Base-by-base conservation (phyloP, 2,113 vertebrate species). In the Clarias macrocephalus region DNA sequence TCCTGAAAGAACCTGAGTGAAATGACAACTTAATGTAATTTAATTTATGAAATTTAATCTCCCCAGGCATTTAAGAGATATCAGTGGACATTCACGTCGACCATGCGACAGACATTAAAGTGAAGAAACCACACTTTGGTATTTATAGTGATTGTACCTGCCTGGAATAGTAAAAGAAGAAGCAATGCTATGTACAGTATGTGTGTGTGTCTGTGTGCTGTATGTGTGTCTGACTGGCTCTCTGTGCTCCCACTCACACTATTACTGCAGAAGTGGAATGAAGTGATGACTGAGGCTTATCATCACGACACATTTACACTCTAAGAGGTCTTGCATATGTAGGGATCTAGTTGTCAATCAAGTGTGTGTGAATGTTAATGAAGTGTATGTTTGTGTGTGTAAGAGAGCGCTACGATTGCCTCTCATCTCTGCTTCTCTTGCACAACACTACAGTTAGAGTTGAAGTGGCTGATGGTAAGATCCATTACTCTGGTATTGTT, bases 201-300 rank as follows among this genome's bases (percentile, higher is more conserved):
- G 72, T 57, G 63, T 77, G 85, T 83, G 33, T 82, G 83, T 65
- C 57, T 65, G 80, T 37, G 37, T 54, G 30, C 66, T 37, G 77
- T 57, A 66, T 62, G 72, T 56, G 63, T 77, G 85, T 63, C 21
- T 82, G 83, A 37, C n/a, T 80, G 76, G 80, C 37, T 48, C 25
- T 87, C 37, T 82, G 65, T 66, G 83, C 60, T 57, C 30, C 21
- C 83, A 59, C 66, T 57, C 10, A 54, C 81, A 52, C 42, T 52
- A 54, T 52, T 54, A 54, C 42, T 18, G 81, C 63, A 28, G 25
- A 23, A 83, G 42, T 54, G 33, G 37, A 65, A 65, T 60, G 25
- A 83, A 54, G 63, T 28, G 25, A 28, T 54, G 62, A 82, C 25
- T 48, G 33, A 42, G 23, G 23, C 25, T 82, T 65, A 65, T 82